Evolutionary conservation across 2,888 invertebrate species (phyloP), one percentile per base, ranked within the genome.

Genomic region (Agrotis clavis): DNA sequence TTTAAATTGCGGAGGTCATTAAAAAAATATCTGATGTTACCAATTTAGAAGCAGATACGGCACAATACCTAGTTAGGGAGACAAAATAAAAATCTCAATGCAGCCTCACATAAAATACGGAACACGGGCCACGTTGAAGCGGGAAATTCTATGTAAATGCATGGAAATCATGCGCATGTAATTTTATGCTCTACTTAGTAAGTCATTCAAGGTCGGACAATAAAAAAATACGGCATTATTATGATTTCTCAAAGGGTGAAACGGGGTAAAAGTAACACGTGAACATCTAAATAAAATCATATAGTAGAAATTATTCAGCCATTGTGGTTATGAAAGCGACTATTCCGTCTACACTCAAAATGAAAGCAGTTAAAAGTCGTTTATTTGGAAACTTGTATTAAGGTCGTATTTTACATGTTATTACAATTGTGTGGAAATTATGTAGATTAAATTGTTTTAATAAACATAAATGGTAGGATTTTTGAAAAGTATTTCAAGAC

Each of bases 161-260:
- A 77, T 82, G 74, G 64, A 74, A 75, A 84, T 77, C 67, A 82
- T 84, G 74, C 70, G 71, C 84, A 82, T 84, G 60, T 69, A 50
- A 72, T 79, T 80, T 71, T 56, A 60, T 61, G 64, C 71, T 62
- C 71, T 57, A 73, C 66, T 83, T 81, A 68, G 64, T 63, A 51
- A 62, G 64, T 70, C 74, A 74, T 75, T 71, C 70, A 73, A 83
- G 78, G 75, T 78, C 59, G 54, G 51, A 45, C 16, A 69, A 53
- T 68, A 60, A 71, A 80, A 79, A 71, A 47, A 79, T 71, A 80
- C 47, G 53, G 69, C 21, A 41, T 61, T 65, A 72, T 76, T 71
- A 79, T 80, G 35, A 76, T 72, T 72, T 77, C 51, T 45, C 62
- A 62, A 59, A 75, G 64, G 75, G 70, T 64, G 63, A 63, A 69